A percentile compares a stretch with the other conserved stretches of the same genome.
These are phyloP conservation scores for Manis javanica DNA, from an alignment of 2,797 vertebrate genomes.

Conservation along the genomic window DNA sequence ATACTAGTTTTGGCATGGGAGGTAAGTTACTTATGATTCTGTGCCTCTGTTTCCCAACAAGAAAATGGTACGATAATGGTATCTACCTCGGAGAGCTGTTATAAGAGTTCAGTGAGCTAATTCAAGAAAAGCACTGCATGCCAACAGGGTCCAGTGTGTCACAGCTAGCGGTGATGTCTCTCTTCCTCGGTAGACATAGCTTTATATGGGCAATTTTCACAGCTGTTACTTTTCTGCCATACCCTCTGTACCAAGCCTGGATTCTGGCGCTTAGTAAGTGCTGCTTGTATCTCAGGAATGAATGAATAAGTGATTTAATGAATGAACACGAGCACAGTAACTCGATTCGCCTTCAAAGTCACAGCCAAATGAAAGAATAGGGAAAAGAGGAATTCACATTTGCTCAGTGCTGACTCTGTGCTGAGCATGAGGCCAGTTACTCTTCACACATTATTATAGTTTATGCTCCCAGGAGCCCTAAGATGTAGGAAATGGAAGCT, in stretches of 20 bases:
- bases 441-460: background rate
- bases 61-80: background rate
- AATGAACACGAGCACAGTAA: too few relatives aligned
- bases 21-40: background rate
- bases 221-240: background rate
- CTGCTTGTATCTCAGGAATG: background rate
- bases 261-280: background rate
- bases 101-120: background rate
- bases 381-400: background rate
- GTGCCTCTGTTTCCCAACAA: background rate
- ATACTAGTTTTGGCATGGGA: background rate
- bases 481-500: background rate
- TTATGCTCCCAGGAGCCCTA: background rate
- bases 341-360: background rate
- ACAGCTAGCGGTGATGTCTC: accelerated
- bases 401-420: background rate
- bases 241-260: background rate
- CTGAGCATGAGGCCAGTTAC: background rate
- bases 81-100: background rate
- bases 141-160: accelerated
- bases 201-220: background rate
- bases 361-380: background rate
- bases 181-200: background rate
- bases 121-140: accelerated
- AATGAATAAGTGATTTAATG: background rate